These are phyloP conservation scores for Sialis lutaria DNA, from an alignment of 2,888 invertebrate species.

Conservation along the genomic window DNA sequence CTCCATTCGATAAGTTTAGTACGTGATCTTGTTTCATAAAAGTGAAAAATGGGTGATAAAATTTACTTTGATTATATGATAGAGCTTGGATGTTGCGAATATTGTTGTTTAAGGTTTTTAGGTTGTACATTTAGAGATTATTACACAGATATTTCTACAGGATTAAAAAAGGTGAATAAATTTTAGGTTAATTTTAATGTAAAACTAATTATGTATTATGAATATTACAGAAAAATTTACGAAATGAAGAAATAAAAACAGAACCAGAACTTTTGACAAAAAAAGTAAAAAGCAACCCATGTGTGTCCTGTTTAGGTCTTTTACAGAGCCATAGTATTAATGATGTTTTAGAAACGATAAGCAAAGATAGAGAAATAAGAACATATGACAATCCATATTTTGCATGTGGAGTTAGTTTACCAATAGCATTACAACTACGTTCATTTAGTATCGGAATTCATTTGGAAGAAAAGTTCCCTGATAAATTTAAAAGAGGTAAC, in stretches of 20 bases:
- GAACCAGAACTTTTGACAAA: conserved; percentile 18
- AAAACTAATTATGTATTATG: too few relatives aligned
- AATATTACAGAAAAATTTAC: not conserved
- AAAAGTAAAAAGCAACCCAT: conserved; percentile 32
- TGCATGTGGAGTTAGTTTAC: conserved; percentile 52
- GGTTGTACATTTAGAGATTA: conserved; percentile 36
- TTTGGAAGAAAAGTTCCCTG: conserved; percentile 35
- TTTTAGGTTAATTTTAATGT: too few relatives aligned
- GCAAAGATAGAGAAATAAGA: conserved; percentile 28
- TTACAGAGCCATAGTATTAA: conserved; percentile 38
- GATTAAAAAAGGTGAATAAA: conserved; percentile 29
- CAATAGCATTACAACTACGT: conserved; percentile 45
- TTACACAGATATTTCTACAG: conserved; percentile 32
- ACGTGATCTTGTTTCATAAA: not conserved
- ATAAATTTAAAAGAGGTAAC: conserved; percentile 26
- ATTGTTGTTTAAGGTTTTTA: conserved; percentile 50
- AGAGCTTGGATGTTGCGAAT: conserved; percentile 42
- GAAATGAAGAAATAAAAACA: conserved; percentile 4
- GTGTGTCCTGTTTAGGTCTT: conserved; percentile 55
- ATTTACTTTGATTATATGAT: conserved; percentile 29
- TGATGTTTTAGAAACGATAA: conserved; percentile 32
- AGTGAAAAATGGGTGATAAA: not conserved
- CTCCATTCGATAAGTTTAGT: not conserved
- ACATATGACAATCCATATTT: conserved; percentile 48
- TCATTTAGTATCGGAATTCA: conserved; percentile 45